phyloP scores from a whole-genome alignment of 2,797 vertebrate species.

The Spinus pinus region DNA sequence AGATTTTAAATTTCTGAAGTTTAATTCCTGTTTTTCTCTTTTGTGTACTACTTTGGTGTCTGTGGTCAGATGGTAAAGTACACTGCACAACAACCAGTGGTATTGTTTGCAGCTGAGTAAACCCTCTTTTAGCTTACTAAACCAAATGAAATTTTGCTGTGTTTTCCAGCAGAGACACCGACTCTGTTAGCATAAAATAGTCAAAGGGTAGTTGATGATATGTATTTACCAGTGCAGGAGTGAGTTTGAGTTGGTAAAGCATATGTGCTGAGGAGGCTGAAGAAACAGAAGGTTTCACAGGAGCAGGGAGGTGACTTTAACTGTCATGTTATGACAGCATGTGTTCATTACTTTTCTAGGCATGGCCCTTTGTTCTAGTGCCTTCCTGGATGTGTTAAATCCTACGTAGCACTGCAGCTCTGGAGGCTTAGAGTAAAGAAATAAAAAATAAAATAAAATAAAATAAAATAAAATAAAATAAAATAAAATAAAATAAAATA shows the following conservation, averaged over 20 bases:
- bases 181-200: slow-evolving; percentile 34
- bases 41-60: not conserved
- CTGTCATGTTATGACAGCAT: slow-evolving; percentile 45
- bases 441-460: not conserved
- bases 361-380: slow-evolving; percentile 58
- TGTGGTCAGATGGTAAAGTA: slow-evolving; percentile 20
- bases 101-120: slow-evolving; percentile 14
- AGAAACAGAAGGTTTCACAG: slow-evolving; percentile 46
- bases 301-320: slow-evolving; percentile 45
- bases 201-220: slow-evolving; percentile 41
- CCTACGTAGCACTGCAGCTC: slow-evolving; percentile 1
- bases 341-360: slow-evolving; percentile 48
- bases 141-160: not conserved
- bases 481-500: not conserved
- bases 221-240: not conserved
- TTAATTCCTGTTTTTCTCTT: not conserved
- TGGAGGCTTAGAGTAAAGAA: not conserved
- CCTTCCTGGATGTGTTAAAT: slow-evolving; percentile 48
- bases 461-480: not conserved
- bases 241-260: slow-evolving; percentile 37
- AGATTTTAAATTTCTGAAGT: not conserved
- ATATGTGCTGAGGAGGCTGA: slow-evolving; percentile 62
- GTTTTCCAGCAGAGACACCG: slow-evolving; percentile 17
- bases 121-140: not conserved
- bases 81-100: not conserved